These are phyloP conservation scores for Harpalus rubripes DNA, from an alignment of 2,888 invertebrate species.

Conservation along the genomic window DNA sequence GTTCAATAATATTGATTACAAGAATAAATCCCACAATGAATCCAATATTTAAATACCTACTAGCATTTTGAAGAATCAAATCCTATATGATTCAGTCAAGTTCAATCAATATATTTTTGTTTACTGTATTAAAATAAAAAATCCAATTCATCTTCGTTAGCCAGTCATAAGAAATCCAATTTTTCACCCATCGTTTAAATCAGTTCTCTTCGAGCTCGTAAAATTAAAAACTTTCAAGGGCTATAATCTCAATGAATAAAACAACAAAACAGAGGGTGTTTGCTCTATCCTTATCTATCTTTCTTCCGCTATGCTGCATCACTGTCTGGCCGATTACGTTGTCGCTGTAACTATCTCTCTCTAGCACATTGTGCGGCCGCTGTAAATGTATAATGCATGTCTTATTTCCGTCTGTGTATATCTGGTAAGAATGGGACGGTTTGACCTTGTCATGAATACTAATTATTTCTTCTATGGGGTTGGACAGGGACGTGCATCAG, in stretches of 20 bases:
- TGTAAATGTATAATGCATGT: constrained; percentile 60
- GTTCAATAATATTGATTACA: no score
- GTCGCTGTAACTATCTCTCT: constrained; percentile 6
- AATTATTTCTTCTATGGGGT: constrained; percentile 47
- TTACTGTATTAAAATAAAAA: no score
- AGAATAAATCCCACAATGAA: no score
- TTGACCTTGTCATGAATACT: constrained; percentile 64
- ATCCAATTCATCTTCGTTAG: no score
- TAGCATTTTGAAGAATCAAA: no score
- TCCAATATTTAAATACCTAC: no score
- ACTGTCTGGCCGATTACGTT: neutral
- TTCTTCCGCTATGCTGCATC: constrained; percentile 58
- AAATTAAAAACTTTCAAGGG: constrained; percentile 43
- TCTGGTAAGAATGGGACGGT: constrained; percentile 17
- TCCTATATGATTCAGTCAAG: no score
- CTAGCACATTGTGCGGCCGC: constrained; percentile 7
- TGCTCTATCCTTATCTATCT: constrained; percentile 48
- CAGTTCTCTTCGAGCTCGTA: neutral
- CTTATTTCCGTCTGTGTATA: constrained; percentile 61
- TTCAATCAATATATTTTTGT: no score
- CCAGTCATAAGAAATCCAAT: no score
- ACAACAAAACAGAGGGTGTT: constrained; percentile 38
- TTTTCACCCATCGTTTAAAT: no score
- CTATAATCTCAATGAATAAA: constrained; percentile 6
- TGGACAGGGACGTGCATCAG: neutral